Evolutionary conservation across 2,888 invertebrate species (phyloP).

Genomic region (Lucinisca nassula): DNA sequence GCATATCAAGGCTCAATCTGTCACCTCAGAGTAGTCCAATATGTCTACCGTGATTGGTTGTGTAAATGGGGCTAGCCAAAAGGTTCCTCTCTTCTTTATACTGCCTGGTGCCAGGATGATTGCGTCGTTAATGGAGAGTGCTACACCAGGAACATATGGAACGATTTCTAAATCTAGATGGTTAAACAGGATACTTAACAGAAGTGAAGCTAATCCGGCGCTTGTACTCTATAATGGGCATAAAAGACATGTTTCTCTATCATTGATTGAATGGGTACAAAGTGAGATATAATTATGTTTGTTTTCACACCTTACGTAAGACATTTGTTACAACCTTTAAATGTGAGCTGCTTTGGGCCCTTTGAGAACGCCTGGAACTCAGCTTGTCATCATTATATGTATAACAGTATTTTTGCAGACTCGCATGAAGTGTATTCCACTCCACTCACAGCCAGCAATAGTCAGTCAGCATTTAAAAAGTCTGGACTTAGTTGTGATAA

Average conservation of each 20-base stretch:
- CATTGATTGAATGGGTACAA: conserved; percentile 43
- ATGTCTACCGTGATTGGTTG: conserved; percentile 26
- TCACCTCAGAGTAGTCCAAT: conserved; percentile 25
- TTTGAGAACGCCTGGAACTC: conserved; percentile 30
- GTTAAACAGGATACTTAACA: conserved; percentile 22
- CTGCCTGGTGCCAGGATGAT: conserved; percentile 34
- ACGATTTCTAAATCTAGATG: conserved; percentile 42
- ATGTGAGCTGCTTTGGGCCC: conserved; percentile 53
- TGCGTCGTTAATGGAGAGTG: conserved; percentile 23
- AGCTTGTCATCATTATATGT: conserved; percentile 29
- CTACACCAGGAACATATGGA: conserved; percentile 24
- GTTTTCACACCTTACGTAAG: conserved; percentile 53
- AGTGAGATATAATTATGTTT: conserved; percentile 47
- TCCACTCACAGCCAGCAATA: conserved; percentile 26
- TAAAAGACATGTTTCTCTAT: conserved; percentile 39
- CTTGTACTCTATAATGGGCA: conserved; percentile 61
- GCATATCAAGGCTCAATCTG: conserved; percentile 18
- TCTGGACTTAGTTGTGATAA: conserved; percentile 13
- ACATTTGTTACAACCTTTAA: conserved; percentile 49
- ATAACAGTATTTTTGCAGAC: neutral
- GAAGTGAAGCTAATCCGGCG: neutral
- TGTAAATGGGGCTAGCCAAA: conserved; percentile 28
- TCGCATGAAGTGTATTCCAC: neutral
- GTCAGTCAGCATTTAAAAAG: conserved; percentile 23
- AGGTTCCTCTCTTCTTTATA: conserved; percentile 37